Evolutionary conservation across 2,797 vertebrate species (phyloP).

Genomic region (Lindbergichthys nudifrons): DNA sequence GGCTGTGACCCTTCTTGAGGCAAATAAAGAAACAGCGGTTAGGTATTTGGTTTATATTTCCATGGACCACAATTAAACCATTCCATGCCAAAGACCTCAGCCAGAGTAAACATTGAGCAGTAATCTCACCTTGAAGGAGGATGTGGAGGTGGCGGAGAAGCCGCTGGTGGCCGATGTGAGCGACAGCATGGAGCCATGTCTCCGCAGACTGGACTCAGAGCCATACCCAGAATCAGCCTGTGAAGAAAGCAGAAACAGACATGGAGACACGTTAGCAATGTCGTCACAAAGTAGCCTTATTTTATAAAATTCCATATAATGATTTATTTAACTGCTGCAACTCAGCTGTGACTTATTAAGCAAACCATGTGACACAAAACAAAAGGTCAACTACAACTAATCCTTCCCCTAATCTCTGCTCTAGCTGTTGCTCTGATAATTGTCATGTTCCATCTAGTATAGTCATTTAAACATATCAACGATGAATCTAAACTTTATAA

Average conservation of each 20-base stretch:
- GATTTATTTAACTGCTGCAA: neutral
- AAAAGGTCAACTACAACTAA: neutral
- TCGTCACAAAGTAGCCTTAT: neutral
- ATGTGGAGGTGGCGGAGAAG: constrained; percentile 95
- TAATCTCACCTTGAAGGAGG: constrained; percentile 94
- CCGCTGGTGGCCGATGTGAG: constrained; percentile 96
- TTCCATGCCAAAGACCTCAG: neutral
- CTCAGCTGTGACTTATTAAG: neutral
- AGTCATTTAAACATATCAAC: neutral
- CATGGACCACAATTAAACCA: neutral
- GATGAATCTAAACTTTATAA: neutral
- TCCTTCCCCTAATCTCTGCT: neutral
- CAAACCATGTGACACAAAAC: constrained; percentile 3
- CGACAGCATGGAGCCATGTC: constrained; percentile 96
- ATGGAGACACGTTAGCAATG: neutral
- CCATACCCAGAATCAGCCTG: constrained; percentile 97
- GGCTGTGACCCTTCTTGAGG: constrained; percentile 93
- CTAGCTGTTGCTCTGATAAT: neutral
- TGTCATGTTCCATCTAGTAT: neutral
- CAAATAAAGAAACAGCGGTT: neutral
- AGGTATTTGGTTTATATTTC: neutral
- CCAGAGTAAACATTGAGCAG: neutral
- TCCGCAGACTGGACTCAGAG: constrained; percentile 94
- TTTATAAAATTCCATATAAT: neutral
- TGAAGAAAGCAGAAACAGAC: neutral